Percentiles rank a stretch among this genome's conserved stretches.
These are phyloP conservation scores for Akabosia matsudoensis DNA, from an alignment of 1,140 invertebrate species.

Conservation along the genomic window DNA sequence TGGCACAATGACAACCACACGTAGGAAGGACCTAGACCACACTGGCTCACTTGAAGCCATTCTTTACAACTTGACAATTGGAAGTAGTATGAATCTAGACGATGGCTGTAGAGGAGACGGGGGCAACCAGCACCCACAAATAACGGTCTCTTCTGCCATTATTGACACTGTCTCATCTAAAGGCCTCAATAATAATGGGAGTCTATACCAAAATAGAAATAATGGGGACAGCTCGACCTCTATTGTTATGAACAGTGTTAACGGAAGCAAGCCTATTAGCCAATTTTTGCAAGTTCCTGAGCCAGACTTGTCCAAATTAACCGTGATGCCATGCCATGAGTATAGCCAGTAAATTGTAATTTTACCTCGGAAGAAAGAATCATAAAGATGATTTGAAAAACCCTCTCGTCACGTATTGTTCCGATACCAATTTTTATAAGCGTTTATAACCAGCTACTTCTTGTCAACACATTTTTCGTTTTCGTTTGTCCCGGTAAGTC, in stretches of 20 bases:
- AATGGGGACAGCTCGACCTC: neutral
- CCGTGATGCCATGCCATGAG: neutral
- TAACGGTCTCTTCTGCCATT: neutral
- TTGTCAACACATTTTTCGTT: too few species aligned
- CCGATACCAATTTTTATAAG: too few species aligned
- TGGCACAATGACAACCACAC: neutral
- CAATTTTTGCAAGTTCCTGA: neutral
- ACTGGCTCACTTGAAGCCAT: neutral
- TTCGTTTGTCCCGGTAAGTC: too few species aligned
- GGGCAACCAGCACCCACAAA: conserved; percentile 15
- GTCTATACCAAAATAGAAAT: neutral
- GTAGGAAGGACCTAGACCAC: conserved; percentile 10
- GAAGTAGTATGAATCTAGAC: conserved; percentile 4
- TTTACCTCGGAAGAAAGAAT: too few species aligned
- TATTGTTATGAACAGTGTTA: neutral
- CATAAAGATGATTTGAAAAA: too few species aligned
- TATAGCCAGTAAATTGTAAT: conserved; percentile 3
- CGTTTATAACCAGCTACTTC: too few species aligned
- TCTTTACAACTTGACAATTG: conserved; percentile 17
- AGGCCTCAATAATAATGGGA: neutral
- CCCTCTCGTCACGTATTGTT: too few species aligned
- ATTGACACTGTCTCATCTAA: neutral
- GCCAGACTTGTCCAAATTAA: neutral
- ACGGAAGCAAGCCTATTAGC: neutral
- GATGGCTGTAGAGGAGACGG: conserved; percentile 15